Evolutionary conservation across 2,888 invertebrate genomes (phyloP), one percentile per base, ranked within the genome.

Genomic region (Lysandra coridon): DNA sequence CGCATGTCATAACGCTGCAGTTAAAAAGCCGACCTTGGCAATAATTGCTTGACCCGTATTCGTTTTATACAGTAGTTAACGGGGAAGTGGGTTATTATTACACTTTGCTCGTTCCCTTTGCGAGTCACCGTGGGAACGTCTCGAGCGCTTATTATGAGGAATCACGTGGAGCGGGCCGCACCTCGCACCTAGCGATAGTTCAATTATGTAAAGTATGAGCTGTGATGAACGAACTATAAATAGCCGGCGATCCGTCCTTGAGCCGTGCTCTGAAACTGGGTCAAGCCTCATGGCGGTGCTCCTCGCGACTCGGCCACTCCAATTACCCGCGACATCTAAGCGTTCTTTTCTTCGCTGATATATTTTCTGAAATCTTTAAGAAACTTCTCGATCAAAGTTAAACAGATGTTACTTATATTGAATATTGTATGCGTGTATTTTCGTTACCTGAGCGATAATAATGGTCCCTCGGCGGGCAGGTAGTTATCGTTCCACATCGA

Each of bases 191-290:
- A 89, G 89, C 85, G 86, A 87, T 87, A 86, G 88, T 89, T 89
- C 88, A 88, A 91, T 93, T 93, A 92, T 92, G 92, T 92, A 92
- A 92, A 92, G 89, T 88, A 86, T 87, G 69, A 69, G 88, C 87
- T 88, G 89, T 91, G 92, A 90, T 90, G 91, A 91, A 89, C 88
- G 89, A 90, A 91, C 90, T 94, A 93, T 93, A 91, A 93, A 94
- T 94, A 93, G 92, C 92, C 90, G 90, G 88, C 91, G 91, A 91
- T 92, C 90, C 90, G 94, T 93, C 94, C 94, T 94, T 94, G 94
- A 93, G 94, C 89, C 88, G 88, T 82, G 92, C 86, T 86, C 87
- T 90, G 90, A 88, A 94, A 92, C 92, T 94, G 88, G 94, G 94
- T 93, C 94, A 94, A 86, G 85, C 89, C 88, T 88, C 88, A 88